phyloP scores from a whole-genome alignment of 2,888 invertebrate genomes.

The Anoncus sp. region DNA sequence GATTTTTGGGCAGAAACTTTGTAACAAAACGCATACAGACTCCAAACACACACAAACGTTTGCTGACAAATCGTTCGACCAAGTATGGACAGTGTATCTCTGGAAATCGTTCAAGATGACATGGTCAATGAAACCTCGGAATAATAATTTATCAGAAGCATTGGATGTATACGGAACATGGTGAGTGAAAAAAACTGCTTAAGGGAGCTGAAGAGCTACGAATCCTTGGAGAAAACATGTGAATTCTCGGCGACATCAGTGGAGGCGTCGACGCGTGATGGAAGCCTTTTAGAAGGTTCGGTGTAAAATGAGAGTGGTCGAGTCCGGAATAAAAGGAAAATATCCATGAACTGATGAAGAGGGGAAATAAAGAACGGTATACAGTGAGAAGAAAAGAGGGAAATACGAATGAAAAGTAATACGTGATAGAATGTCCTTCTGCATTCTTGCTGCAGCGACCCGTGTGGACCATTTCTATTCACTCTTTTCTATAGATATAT shows the following conservation, averaged over 20 bases:
- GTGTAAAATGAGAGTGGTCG: slow-evolving; percentile 50
- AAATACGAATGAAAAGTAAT: slow-evolving; percentile 39
- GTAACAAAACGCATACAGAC: not conserved
- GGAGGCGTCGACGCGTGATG: not conserved
- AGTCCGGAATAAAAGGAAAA: slow-evolving; percentile 12
- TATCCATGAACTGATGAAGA: slow-evolving; percentile 18
- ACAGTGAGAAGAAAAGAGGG: not conserved
- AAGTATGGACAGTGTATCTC: not conserved
- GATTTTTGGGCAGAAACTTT: not conserved
- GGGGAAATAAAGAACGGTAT: not conserved
- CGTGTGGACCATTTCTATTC: slow-evolving; percentile 22
- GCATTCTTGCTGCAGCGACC: slow-evolving; percentile 25
- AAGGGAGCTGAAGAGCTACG: not conserved
- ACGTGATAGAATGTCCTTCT: slow-evolving; percentile 23
- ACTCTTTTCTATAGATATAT: slow-evolving; percentile 6
- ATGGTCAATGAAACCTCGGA: not conserved
- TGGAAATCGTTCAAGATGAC: not conserved
- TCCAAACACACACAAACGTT: not conserved
- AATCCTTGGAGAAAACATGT: not conserved
- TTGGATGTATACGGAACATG: not conserved
- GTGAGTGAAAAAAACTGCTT: not conserved
- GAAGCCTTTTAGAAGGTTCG: not conserved
- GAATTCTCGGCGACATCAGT: slow-evolving; percentile 26
- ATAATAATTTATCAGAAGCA: not conserved
- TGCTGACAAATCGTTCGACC: not conserved